These are phyloP conservation scores for Triops cancriformis DNA, from an alignment of 1,140 invertebrate genomes.

Conservation along the genomic window DNA sequence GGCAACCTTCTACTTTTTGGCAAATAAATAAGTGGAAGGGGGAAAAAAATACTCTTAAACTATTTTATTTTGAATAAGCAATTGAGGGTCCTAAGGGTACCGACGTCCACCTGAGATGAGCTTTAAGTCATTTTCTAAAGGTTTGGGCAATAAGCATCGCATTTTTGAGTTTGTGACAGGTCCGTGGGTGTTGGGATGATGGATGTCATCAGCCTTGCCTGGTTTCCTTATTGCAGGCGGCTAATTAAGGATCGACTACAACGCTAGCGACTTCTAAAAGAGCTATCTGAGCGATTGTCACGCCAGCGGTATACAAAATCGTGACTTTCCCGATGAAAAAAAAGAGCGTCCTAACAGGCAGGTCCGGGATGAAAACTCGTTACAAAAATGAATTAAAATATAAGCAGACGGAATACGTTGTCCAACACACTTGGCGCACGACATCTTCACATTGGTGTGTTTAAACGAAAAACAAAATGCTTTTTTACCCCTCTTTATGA, in stretches of 20 bases:
- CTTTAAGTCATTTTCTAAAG: background rate
- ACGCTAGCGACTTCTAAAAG: background rate
- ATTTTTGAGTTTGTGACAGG: background rate
- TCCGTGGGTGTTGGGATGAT: conserved; percentile 2
- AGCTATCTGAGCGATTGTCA: background rate
- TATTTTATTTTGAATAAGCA: no score
- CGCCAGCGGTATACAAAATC: background rate
- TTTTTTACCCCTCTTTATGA: background rate
- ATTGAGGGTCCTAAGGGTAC: no score
- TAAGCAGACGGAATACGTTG: background rate
- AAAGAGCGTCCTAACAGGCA: background rate
- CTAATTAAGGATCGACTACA: background rate
- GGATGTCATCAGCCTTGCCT: conserved; percentile 3
- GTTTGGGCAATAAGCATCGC: background rate
- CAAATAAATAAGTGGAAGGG: no score
- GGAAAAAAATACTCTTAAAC: no score
- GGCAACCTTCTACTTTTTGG: background rate
- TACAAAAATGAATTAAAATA: background rate
- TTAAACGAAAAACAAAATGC: background rate
- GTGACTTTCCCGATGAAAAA: background rate
- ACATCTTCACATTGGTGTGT: background rate
- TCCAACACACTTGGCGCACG: background rate
- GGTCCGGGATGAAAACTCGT: background rate
- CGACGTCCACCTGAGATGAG: no score
- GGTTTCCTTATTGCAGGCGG: background rate